A percentile compares a stretch with the other conserved stretches of the same genome.
Conservation (phyloP, 1,140 invertebrate species). For the Bombus breviceps region DNA sequence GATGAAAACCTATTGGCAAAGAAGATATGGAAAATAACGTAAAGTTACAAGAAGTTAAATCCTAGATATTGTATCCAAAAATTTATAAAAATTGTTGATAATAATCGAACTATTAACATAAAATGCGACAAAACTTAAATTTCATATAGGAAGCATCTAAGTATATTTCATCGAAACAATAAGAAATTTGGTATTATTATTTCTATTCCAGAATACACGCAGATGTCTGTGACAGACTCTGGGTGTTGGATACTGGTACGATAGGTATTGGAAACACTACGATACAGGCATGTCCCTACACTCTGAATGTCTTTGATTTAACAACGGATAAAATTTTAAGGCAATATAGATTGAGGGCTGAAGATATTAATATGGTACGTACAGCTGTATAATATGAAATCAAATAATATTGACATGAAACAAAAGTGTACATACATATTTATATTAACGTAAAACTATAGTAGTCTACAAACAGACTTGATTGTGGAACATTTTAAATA, state of each 20-base stretch:
- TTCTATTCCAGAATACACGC: constrained; percentile 83
- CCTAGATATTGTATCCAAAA: background rate
- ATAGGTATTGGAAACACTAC: constrained; percentile 90
- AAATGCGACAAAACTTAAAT: background rate
- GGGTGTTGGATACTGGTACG: constrained; percentile 92
- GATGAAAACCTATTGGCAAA: too few species aligned
- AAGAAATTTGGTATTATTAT: background rate
- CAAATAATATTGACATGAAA: background rate
- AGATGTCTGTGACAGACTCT: constrained; percentile 89
- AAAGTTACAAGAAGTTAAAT: background rate
- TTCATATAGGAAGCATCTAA: too few species aligned
- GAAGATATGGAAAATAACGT: too few species aligned
- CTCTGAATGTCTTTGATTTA: constrained; percentile 90
- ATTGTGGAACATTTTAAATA: too few species aligned
- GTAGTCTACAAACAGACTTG: too few species aligned
- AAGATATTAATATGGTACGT: constrained; percentile 86
- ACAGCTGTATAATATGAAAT: background rate
- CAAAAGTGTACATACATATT: background rate
- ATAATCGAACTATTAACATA: background rate
- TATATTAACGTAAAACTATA: too few species aligned
- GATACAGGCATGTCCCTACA: constrained; percentile 88
- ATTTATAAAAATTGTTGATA: background rate
- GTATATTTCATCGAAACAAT: background rate
- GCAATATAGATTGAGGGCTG: constrained; percentile 87
- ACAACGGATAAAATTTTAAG: constrained; percentile 87